Conservation (phyloP, 64 coral and sea anemone species). For the Actinia tenebrosa region DNA sequence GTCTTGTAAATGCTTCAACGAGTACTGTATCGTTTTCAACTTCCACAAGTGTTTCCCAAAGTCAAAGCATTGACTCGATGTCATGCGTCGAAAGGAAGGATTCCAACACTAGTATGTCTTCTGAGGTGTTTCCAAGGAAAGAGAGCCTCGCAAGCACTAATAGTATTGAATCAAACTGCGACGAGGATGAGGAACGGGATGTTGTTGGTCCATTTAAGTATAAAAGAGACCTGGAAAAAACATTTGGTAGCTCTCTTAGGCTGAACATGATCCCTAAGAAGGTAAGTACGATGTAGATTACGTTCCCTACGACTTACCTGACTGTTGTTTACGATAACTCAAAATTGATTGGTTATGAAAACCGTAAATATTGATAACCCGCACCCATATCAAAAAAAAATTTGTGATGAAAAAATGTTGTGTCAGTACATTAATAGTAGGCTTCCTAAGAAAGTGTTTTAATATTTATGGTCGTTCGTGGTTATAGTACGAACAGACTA, state of each 20-base stretch:
- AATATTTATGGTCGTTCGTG: no score
- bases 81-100: constrained; percentile 44
- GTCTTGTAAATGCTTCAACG: neutral
- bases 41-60: neutral
- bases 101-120: constrained; percentile 39
- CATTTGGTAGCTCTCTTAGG: constrained; percentile 64
- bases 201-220: constrained; percentile 64
- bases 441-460: no score
- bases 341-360: no score
- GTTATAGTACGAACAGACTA: no score
- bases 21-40: neutral
- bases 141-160: constrained; percentile 85
- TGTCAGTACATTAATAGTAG: no score
- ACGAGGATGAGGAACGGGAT: constrained; percentile 84
- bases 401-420: no score
- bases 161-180: constrained; percentile 71
- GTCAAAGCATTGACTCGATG: neutral
- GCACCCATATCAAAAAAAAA: no score
- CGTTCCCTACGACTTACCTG: no score
- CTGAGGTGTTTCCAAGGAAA: constrained; percentile 40
- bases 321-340: no score
- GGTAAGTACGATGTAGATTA: neutral
- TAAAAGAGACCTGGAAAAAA: constrained; percentile 69
- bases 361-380: no score
- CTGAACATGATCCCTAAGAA: constrained; percentile 51